Percentiles rank a stretch among this genome's conserved stretches.
phyloP scores from a whole-genome alignment of 35 echinoderm and acorn worm genomes.

The Diadema setosum region DNA sequence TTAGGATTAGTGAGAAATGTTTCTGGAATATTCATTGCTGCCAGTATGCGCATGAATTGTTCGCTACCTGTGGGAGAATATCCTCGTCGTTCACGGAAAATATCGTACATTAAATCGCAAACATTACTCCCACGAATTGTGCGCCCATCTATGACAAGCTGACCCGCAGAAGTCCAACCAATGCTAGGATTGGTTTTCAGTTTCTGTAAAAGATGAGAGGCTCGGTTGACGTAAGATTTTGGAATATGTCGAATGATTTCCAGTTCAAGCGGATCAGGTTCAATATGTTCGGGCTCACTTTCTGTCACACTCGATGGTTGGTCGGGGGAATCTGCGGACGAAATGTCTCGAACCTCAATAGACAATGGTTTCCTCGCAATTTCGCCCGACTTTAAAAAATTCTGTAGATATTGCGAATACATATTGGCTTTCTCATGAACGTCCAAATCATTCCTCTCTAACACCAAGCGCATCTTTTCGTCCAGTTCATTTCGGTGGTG shows the following conservation, averaged over 20 bases:
- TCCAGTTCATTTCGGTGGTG: neutral
- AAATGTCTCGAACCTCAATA: neutral
- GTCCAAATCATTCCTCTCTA: slow-evolving; percentile 3
- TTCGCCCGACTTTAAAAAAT: neutral
- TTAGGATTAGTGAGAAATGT: neutral
- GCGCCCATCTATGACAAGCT: neutral
- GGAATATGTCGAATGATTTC: slow-evolving; percentile 14
- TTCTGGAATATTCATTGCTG: slow-evolving; percentile 42
- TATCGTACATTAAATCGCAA: slow-evolving; percentile 44
- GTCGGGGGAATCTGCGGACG: neutral
- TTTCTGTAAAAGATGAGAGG: neutral
- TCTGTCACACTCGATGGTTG: neutral
- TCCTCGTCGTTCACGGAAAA: neutral
- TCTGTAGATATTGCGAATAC: slow-evolving; percentile 9
- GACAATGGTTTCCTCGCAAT: neutral
- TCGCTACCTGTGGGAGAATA: slow-evolving; percentile 10
- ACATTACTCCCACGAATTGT: neutral
- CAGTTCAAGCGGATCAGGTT: neutral
- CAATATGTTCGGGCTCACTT: neutral
- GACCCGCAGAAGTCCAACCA: neutral
- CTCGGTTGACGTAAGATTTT: neutral
- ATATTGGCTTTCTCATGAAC: neutral
- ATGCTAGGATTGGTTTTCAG: slow-evolving; percentile 15
- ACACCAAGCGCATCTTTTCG: neutral
- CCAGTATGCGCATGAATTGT: slow-evolving; percentile 18